Evolutionary conservation across 2,888 invertebrate species (phyloP).

Genomic region (Tiliacea citrago): DNA sequence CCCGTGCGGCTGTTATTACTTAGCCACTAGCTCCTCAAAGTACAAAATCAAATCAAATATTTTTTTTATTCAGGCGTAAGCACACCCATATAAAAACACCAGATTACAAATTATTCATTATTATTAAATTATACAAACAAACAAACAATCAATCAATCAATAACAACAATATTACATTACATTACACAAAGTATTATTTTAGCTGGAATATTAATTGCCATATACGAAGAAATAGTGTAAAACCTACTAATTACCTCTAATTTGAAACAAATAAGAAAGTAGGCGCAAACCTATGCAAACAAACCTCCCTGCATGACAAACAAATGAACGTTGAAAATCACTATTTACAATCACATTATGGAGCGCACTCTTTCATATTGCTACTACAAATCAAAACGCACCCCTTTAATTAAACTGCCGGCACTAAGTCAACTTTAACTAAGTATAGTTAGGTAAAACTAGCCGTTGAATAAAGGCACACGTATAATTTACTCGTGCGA

Average conservation of each 20-base stretch:
- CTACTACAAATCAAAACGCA: constrained; percentile 85
- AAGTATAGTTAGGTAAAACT: constrained; percentile 75
- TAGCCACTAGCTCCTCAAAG: too few relatives aligned
- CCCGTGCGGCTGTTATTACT: too few relatives aligned
- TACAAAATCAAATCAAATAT: too few relatives aligned
- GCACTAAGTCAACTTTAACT: constrained; percentile 86
- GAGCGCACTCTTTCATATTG: constrained; percentile 77
- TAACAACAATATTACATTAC: too few relatives aligned
- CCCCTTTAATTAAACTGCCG: constrained; percentile 88
- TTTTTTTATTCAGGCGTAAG: too few relatives aligned
- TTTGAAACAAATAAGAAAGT: constrained; percentile 13
- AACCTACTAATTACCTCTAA: constrained; percentile 18
- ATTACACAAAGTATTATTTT: too few relatives aligned
- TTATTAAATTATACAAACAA: too few relatives aligned
- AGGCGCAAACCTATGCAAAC: constrained; percentile 41
- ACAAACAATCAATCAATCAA: too few relatives aligned
- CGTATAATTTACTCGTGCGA: constrained; percentile 81
- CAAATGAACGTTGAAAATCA: constrained; percentile 61
- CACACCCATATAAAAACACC: too few relatives aligned
- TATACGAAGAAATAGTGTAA: too few relatives aligned
- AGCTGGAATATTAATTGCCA: too few relatives aligned
- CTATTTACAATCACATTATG: constrained; percentile 75
- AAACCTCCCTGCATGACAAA: constrained; percentile 45
- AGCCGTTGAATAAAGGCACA: constrained; percentile 78
- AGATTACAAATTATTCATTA: too few relatives aligned